Evolutionary conservation across 2,888 invertebrate genomes (phyloP).

Genomic region (Choreutis nemorana): DNA sequence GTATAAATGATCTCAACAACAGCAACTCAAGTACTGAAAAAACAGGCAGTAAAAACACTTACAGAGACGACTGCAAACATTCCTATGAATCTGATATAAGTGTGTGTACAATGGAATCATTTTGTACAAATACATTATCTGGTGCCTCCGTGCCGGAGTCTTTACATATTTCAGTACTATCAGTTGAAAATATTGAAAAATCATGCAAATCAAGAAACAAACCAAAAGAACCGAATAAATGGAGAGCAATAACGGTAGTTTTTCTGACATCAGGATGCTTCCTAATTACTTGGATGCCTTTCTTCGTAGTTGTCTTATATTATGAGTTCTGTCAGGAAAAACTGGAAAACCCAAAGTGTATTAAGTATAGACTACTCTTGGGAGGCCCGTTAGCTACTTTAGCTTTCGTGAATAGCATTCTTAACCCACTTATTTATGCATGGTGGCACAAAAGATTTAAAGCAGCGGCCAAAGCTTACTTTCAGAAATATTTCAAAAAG

Average conservation of each 20-base stretch:
- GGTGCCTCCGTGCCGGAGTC: conserved; percentile 10
- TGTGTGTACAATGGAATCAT: conserved; percentile 29
- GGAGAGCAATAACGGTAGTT: conserved; percentile 70
- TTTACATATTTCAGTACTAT: not conserved
- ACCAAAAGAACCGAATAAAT: conserved; percentile 50
- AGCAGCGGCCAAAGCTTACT: conserved; percentile 41
- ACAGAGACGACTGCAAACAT: too few relatives aligned
- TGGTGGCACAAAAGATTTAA: conserved; percentile 77
- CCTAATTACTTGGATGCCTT: conserved; percentile 70
- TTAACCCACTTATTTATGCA: conserved; percentile 73
- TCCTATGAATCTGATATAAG: conserved; percentile 31
- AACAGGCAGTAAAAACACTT: too few relatives aligned
- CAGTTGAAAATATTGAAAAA: conserved; percentile 6
- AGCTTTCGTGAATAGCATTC: conserved; percentile 67
- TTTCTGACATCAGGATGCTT: conserved; percentile 69
- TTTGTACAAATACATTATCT: conserved; percentile 14
- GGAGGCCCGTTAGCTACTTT: conserved; percentile 68
- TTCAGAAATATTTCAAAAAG: conserved; percentile 22
- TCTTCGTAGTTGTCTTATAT: conserved; percentile 63
- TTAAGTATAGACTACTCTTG: conserved; percentile 51
- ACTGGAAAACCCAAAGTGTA: conserved; percentile 47
- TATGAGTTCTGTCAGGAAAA: conserved; percentile 62
- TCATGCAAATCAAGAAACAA: conserved; percentile 11
- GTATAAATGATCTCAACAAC: conserved; percentile 35
- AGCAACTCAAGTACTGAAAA: conserved; percentile 15